A percentile compares a stretch with the other conserved stretches of the same genome.
These are phyloP conservation scores for Pangasius mekongensis DNA, from an alignment of 2,797 vertebrate genomes.

Conservation along the genomic window DNA sequence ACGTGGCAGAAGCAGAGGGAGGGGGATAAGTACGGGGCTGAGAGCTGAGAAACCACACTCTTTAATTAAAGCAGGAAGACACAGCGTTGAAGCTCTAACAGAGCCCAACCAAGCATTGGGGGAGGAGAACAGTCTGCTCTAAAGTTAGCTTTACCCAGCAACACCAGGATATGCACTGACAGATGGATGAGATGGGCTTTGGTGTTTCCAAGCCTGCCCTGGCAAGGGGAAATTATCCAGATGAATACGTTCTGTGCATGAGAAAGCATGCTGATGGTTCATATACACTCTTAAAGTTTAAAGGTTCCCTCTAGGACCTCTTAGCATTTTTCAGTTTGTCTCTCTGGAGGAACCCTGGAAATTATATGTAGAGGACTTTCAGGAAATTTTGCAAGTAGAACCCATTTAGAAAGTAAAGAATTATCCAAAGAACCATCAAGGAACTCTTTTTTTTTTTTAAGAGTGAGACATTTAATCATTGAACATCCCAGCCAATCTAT, in stretches of 20 bases:
- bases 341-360: not conserved
- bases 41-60: conserved; percentile 64
- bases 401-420: not conserved
- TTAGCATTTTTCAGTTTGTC: not conserved
- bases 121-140: conserved; percentile 48
- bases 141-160: conserved; percentile 44
- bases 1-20: conserved; percentile 56
- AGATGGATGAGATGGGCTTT: conserved; percentile 34
- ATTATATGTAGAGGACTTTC: not conserved
- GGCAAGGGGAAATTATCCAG: conserved; percentile 12
- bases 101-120: conserved; percentile 60
- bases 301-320: not conserved
- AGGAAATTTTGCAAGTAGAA: not conserved
- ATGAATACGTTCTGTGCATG: not conserved
- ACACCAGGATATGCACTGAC: conserved; percentile 36
- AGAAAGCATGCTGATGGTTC: not conserved
- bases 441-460: not conserved
- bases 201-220: conserved; percentile 27
- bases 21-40: conserved; percentile 75
- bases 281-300: not conserved
- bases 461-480: not conserved
- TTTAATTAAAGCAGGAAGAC: conserved; percentile 82
- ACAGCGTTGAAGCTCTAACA: conserved; percentile 65
- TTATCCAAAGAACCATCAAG: not conserved
- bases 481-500: not conserved